Evolutionary conservation across 1,140 invertebrate species (phyloP), one percentile per base, ranked within the genome.

Genomic region (Yoshiicerus persimilis): DNA sequence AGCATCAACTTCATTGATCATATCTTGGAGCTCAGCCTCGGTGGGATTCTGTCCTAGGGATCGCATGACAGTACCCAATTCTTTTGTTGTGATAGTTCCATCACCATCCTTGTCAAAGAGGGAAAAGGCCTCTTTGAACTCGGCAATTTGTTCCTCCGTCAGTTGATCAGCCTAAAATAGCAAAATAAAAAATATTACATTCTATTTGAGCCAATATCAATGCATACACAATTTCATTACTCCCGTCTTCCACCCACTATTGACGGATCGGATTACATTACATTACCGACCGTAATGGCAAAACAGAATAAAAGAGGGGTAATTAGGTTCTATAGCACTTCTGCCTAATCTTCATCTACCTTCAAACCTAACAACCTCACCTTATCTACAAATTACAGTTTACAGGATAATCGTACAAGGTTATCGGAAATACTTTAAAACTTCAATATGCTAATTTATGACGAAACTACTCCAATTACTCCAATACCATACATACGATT

Each of bases 1-100:
- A 92, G 98, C 98, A 94, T 99, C 99, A 88, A 99, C 98, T 95
- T 99, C 98, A 93, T 99, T 99, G 93, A 99, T 99, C 98, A 99
- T 99, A 93, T 99, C 98, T 93, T 99, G 98, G 62, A 99, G 95
- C 93, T 99, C 99, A 70, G 98, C 98, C 94, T 99, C 99, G 92
- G 99, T 99, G 92, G 99, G 98, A 94, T 99, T 99, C 94, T 99
- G 98, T 91, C 99, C 99, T 92, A 99, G 94, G 86, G 98, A 99
- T 92, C 98, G 94, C 97, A 99, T 99, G 88, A 99, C 98, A 92
- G 98, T 99, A 91, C 99, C 99, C 94, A 99, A 95, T 95, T 99
- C 98, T 95, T 99, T 99, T 92, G 98, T 99, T 91, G 98, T 99
- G 94, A 99, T 99, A 92, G 98, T 99, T 93, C 99, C 99, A 95